Conservation (phyloP, 2,888 invertebrate species). For the Patella pellucida region DNA sequence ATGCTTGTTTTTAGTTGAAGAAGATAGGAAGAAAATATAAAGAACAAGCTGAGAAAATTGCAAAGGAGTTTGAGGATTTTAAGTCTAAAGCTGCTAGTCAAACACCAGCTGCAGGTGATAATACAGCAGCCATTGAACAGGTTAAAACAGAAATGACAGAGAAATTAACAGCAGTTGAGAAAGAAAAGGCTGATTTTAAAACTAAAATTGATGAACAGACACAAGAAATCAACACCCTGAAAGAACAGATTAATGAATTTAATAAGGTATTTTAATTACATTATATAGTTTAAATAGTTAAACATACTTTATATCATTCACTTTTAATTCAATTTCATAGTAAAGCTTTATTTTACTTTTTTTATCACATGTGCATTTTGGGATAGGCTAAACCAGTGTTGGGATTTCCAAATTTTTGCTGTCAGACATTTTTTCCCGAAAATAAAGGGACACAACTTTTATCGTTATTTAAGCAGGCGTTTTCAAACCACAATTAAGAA, state of each 20-base stretch:
- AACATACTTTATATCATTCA: too few relatives aligned
- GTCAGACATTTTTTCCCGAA: too few relatives aligned
- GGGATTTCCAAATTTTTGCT: too few relatives aligned
- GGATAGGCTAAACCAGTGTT: too few relatives aligned
- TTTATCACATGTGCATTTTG: too few relatives aligned
- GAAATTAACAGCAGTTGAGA: conserved; percentile 85
- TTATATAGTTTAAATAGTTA: too few relatives aligned
- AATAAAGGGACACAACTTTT: too few relatives aligned
- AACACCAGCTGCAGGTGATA: conserved; percentile 31
- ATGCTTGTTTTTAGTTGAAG: conserved; percentile 71
- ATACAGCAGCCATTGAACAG: conserved; percentile 27
- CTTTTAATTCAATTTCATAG: too few relatives aligned
- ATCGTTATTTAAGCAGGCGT: too few relatives aligned
- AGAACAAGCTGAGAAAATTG: conserved; percentile 84
- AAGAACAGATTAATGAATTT: conserved; percentile 23
- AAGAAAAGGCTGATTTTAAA: conserved; percentile 82
- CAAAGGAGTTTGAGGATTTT: conserved; percentile 38
- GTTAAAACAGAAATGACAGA: conserved; percentile 82
- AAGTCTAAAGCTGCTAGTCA: conserved; percentile 60
- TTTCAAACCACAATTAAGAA: too few relatives aligned
- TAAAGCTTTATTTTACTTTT: too few relatives aligned
- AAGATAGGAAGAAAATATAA: conserved; percentile 95
- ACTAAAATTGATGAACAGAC: conserved; percentile 74
- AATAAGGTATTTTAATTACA: background rate
- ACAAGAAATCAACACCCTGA: conserved; percentile 40